Evolutionary conservation across 2,888 invertebrate species (phyloP).

Genomic region (Euspilapteryx auroguttella): DNA sequence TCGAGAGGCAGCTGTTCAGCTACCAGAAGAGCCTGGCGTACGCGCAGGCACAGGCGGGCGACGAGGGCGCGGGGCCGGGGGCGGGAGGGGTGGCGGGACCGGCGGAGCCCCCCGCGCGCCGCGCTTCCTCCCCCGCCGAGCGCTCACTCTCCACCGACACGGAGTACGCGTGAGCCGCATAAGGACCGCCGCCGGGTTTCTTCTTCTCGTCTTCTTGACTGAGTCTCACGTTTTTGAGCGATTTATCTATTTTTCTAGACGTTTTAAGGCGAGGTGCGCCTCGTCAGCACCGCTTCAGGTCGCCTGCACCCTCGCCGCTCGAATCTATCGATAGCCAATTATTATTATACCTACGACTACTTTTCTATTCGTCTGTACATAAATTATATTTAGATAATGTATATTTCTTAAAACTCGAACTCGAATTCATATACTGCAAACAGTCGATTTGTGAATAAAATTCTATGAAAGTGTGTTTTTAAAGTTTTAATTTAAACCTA

Average conservation of each 20-base stretch:
- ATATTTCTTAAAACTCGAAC: slow-evolving; percentile 59
- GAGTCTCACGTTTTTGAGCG: slow-evolving; percentile 59
- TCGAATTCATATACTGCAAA: slow-evolving; percentile 58
- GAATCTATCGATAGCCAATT: slow-evolving; percentile 57
- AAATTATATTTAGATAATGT: slow-evolving; percentile 61
- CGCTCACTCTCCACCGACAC: slow-evolving; percentile 69
- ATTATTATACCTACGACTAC: slow-evolving; percentile 58
- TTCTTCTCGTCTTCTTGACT: slow-evolving; percentile 54
- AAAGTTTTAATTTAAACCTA: slow-evolving; percentile 8
- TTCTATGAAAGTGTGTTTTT: slow-evolving; percentile 6
- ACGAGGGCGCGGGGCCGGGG: slow-evolving; percentile 31
- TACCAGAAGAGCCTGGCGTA: slow-evolving; percentile 79
- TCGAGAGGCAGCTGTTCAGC: slow-evolving; percentile 80
- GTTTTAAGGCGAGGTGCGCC: slow-evolving; percentile 58
- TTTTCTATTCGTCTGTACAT: slow-evolving; percentile 61
- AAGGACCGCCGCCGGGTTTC: slow-evolving; percentile 10
- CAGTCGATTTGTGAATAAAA: slow-evolving; percentile 60
- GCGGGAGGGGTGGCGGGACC: slow-evolving; percentile 22
- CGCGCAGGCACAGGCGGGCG: slow-evolving; percentile 66
- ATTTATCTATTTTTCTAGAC: slow-evolving; percentile 62
- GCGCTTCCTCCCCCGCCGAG: slow-evolving; percentile 49
- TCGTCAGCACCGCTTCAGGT: slow-evolving; percentile 57
- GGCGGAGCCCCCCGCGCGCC: slow-evolving; percentile 19
- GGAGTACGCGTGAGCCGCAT: slow-evolving; percentile 68
- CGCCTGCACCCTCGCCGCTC: slow-evolving; percentile 57